Percentiles rank a stretch among this genome's conserved stretches.
Conservation (phyloP, 2,797 vertebrate species). For the Phataginus tetradactyla region DNA sequence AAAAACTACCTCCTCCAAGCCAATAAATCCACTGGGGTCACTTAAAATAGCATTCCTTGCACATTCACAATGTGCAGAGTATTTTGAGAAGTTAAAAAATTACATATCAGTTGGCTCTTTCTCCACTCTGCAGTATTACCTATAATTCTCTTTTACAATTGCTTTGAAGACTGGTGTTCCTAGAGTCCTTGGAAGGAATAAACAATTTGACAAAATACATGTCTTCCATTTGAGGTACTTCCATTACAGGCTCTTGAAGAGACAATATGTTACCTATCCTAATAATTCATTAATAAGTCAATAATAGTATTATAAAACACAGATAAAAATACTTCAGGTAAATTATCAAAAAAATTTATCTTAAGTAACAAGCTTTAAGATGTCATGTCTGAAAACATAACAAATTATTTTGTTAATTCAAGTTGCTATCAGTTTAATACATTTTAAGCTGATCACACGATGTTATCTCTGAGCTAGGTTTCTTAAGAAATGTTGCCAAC, state of each 20-base stretch:
- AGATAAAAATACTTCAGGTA: neutral
- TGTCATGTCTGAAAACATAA: neutral
- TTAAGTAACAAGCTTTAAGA: conserved; percentile 52
- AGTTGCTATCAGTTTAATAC: neutral
- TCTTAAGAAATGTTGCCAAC: neutral
- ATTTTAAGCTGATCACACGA: conserved; percentile 34
- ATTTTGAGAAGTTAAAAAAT: conserved; percentile 29
- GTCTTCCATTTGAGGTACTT: neutral
- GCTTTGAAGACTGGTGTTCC: neutral
- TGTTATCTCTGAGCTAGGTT: conserved; percentile 7
- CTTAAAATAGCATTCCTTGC: neutral
- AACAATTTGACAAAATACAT: conserved; percentile 24
- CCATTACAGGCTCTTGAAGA: neutral
- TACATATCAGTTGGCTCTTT: neutral
- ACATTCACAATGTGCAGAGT: neutral
- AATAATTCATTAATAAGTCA: neutral
- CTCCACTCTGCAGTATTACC: neutral
- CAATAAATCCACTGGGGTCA: neutral
- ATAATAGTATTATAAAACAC: conserved; percentile 2
- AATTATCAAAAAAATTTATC: conserved; percentile 33
- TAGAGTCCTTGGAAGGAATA: conserved; percentile 1
- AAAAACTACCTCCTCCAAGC: neutral
- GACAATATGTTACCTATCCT: neutral
- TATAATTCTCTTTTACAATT: neutral
- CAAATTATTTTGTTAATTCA: conserved; percentile 49